Base-by-base conservation (phyloP, 2,888 invertebrate genomes). In the Drosophila pseudotalamancana region DNA sequence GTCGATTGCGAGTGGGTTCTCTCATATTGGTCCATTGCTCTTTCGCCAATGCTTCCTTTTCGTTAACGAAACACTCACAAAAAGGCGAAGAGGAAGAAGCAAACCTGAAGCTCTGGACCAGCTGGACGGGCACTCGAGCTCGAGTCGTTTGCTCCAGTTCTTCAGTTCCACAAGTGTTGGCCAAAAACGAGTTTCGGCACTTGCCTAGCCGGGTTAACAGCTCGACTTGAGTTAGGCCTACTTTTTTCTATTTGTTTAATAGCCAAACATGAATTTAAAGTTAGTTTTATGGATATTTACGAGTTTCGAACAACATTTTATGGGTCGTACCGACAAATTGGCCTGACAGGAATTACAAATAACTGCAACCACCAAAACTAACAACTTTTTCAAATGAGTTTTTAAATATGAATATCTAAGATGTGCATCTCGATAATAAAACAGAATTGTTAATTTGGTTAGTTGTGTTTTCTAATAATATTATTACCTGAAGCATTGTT, bases 131-230 rank as follows among this genome's bases (percentile, higher is more conserved):
- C 19, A 18, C 50, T 19, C 19, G 4, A 25, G 65, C 53, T 73
- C 59, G 60, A 57, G 32, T 57, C 43, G 59, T 75, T 63, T 80
- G 80, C 84, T 84, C 80, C 67, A 80, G 72, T 80, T 80, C 81
- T 81, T 77, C 60, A 11, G 4, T n/a, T n/a, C n/a, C n/a, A n/a
- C n/a, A 64, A 70, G 76, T 77, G 43, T 72, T 62, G 76, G 72
- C 76, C 46, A 69, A 72, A 79, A 83, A 84, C 62, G 42, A 72
- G 84, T 80, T 80, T 80, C 73, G 80, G 81, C 84, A 84, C 78
- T 80, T 70, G 72, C 66, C 59, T 45, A 50, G 53, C 43, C 80
- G 49, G 55, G 46, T 56, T 59, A 59, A 56, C 59, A 45, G 40
- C 63, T 42, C 43, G 45, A 45, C 69, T 50, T 46, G 59, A 31